Base-by-base conservation (phyloP, 2,113 vertebrate genomes). In the Ammodramus savannarum region DNA sequence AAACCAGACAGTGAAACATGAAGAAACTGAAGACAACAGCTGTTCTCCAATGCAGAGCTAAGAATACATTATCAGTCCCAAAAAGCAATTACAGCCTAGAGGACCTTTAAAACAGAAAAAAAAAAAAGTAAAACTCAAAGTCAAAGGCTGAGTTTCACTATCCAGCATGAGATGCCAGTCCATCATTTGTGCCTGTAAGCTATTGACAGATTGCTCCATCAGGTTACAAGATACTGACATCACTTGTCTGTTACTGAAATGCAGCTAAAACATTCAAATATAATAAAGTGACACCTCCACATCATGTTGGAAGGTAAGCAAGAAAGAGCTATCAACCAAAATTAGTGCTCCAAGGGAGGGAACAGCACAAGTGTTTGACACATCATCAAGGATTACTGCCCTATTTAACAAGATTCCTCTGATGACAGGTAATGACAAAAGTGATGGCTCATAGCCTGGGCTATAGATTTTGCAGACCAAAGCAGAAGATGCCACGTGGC, bases 1-100 rank as follows among this genome's bases (percentile, higher is more conserved):
- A 93, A 95, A 87, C 18, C n/a, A 96, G 93, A 81, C 73, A 95
- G 34, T 67, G 65, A 96, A 77, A 69, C 36, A 85, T 69, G 54
- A 41, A 93, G 51, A 63, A 75, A 92, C 27, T 27, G 51, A 90
- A 94, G 79, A 84, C 66, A 84, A 93, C 79, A 90, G 83, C 85
- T 95, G 76, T 61, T 95, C 67, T 83, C n/a, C 68, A 90, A 54
- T 73, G 49, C 67, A 44, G 43, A 36, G 8, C 62, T 94, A 93
- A 77, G 89, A 75, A 74, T 48, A 74, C 0, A 2, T 87, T 68
- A 77, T 61, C 46, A 59, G 54, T 61, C 46, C 46, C 51, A 13
- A 66, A 94, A 92, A 94, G 41, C 79, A 95, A 86, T 86, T 95
- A 55, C 11, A 90, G 55, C 49, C 59, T 61, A 55, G 34, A 76